Percentiles rank a stretch among this genome's conserved stretches.
phyloP scores from a whole-genome alignment of 2,797 vertebrate genomes.

The Trachops cirrhosus region DNA sequence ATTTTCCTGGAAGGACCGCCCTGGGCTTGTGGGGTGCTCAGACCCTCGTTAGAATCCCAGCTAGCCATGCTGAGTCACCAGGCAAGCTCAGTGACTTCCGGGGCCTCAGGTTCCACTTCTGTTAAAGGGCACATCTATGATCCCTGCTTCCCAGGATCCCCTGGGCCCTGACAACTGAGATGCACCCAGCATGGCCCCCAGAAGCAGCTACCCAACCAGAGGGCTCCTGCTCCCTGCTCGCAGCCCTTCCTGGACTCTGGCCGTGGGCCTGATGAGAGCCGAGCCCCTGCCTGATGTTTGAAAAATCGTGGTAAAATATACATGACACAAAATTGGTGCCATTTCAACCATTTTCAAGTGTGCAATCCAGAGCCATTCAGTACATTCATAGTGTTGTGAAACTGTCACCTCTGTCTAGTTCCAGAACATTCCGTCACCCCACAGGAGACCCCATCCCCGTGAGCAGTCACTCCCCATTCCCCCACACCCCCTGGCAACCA shows the following conservation, averaged over 20 bases:
- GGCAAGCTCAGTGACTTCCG: neutral
- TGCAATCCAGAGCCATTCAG: neutral
- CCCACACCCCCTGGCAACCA: neutral
- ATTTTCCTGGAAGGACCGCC: neutral
- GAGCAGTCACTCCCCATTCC: neutral
- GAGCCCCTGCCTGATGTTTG: neutral
- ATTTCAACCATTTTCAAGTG: neutral
- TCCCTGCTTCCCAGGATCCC: neutral
- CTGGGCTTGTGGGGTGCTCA: neutral
- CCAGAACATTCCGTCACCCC: neutral
- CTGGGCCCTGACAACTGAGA: neutral
- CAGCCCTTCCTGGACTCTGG: neutral
- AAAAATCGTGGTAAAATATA: neutral
- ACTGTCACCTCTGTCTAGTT: neutral
- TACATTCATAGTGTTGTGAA: neutral
- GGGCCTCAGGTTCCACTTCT: neutral
- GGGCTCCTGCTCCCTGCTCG: neutral
- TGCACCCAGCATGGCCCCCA: neutral
- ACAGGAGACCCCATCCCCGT: neutral
- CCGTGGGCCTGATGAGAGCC: accelerated
- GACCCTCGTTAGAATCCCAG: too few species aligned
- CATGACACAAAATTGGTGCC: neutral
- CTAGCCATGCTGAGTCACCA: neutral
- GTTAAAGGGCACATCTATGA: neutral
- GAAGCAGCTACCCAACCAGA: neutral